These are phyloP conservation scores for Tinea trinotella DNA, from an alignment of 2,888 invertebrate genomes.

Conservation along the genomic window DNA sequence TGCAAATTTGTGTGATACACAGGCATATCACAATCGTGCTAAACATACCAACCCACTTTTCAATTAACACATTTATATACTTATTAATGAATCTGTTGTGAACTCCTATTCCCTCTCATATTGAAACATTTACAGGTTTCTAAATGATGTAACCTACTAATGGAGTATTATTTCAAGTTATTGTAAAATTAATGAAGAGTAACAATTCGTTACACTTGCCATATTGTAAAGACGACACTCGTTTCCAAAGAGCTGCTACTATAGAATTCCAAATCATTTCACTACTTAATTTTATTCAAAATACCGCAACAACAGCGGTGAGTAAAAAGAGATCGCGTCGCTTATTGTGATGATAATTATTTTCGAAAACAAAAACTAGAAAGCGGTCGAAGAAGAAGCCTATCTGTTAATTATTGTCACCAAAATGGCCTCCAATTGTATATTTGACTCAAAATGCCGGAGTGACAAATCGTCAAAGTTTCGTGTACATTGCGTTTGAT, in stretches of 20 bases:
- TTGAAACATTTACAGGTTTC: slow-evolving; percentile 9
- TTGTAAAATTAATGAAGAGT: slow-evolving; percentile 17
- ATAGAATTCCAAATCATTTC: slow-evolving; percentile 51
- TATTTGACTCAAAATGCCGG: slow-evolving; percentile 60
- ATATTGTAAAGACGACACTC: not conserved
- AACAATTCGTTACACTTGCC: slow-evolving; percentile 6
- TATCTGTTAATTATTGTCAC: slow-evolving; percentile 72
- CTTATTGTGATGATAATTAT: slow-evolving; percentile 71
- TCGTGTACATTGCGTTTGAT: slow-evolving; percentile 62
- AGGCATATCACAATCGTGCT: not conserved
- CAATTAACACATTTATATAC: slow-evolving; percentile 11
- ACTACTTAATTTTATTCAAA: slow-evolving; percentile 64
- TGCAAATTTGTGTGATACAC: slow-evolving; percentile 9
- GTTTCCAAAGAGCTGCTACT: slow-evolving; percentile 38
- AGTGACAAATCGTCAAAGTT: slow-evolving; percentile 64
- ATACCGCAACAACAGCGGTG: slow-evolving; percentile 66
- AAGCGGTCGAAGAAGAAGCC: slow-evolving; percentile 60
- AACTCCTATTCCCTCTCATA: slow-evolving; percentile 14
- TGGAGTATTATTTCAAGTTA: not conserved
- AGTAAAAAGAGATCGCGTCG: slow-evolving; percentile 64
- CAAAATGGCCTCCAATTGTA: slow-evolving; percentile 63
- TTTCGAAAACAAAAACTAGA: slow-evolving; percentile 70
- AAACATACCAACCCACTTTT: slow-evolving; percentile 17
- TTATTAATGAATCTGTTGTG: slow-evolving; percentile 17
- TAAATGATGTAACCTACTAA: slow-evolving; percentile 17